Evolutionary conservation across 2,888 invertebrate genomes (phyloP), one percentile per base, ranked within the genome.

Genomic region (Thysanoteuthis rhombus): DNA sequence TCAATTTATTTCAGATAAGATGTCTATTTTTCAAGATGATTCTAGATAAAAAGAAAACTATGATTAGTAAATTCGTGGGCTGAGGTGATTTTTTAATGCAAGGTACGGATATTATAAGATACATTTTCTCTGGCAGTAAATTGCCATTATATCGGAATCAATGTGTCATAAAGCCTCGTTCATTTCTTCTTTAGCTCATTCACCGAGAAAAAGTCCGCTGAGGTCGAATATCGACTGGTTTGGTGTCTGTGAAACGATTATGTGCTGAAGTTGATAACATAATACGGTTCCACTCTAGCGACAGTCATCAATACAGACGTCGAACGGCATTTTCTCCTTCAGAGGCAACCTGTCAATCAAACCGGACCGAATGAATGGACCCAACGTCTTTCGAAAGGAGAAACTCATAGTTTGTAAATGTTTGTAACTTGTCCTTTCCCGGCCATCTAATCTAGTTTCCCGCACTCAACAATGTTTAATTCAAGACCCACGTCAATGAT

Each of bases 321-420:
- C 92, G 32, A 45, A 45, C 45, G 92, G 92, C 45, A 32, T 45
- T 42, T n/a, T 45, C 45, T 45, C 92, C 45, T 92, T 40, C 39
- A 92, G 92, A 4, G 32, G 45, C 42, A 42, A 92, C 40, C 92
- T 92, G 92, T 92, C 92, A 92, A 40, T 92, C 92, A 92, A 92
- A 32, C 36, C n/a, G n/a, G n/a, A 28, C 32, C 19, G n/a, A 5
- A 0, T 92, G 92, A 92, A 42, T 45, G 92, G 45, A 92, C 2
- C 32, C 16, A 42, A 42, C 16, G 36, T 32, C 42, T n/a, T 45
- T n/a, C 32, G 16, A 92, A 92, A 92, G 45, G n/a, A 92, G 45
- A 92, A 40, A 25, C n/a, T 42, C 40, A 10, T 92, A 92, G 92
- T 92, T 92, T 92, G 92, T 92, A 92, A 92, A 92, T 92, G 92